Evolutionary conservation across 2,888 invertebrate genomes (phyloP).

Genomic region (Mayetiola destructor): DNA sequence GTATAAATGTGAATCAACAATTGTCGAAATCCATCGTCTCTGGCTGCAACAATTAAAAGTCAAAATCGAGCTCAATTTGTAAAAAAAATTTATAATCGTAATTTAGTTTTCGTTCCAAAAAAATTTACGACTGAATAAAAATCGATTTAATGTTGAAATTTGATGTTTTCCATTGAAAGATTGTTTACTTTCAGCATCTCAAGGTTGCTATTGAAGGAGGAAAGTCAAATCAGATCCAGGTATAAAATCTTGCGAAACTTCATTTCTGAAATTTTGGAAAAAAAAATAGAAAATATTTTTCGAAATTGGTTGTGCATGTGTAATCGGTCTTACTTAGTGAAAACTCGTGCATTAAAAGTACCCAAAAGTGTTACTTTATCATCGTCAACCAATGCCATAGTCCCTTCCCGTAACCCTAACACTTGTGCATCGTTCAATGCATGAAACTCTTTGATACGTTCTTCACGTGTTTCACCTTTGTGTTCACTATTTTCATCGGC

Average conservation of each 20-base stretch:
- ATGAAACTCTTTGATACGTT: conserved; percentile 54
- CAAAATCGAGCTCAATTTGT: no score
- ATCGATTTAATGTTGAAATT: no score
- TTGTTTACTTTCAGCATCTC: no score
- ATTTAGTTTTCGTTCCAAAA: not conserved
- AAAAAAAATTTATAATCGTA: not conserved
- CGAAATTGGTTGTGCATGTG: conserved; percentile 24
- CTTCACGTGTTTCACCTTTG: conserved; percentile 65
- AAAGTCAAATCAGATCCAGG: conserved; percentile 18
- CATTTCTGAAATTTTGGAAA: conserved; percentile 13
- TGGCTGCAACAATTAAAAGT: no score
- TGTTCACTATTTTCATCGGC: conserved; percentile 43
- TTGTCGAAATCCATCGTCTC: not conserved
- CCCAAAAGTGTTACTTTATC: conserved; percentile 46
- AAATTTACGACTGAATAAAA: no score
- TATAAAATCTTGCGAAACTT: conserved; percentile 16
- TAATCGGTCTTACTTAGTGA: conserved; percentile 24
- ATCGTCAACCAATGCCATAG: conserved; percentile 46
- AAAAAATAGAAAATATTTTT: conserved; percentile 31
- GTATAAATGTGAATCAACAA: conserved; percentile 4
- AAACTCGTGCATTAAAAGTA: conserved; percentile 46
- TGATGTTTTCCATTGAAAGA: no score
- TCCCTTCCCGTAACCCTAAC: conserved; percentile 58
- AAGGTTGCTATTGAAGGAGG: conserved; percentile 17
- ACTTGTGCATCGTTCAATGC: conserved; percentile 46